These are phyloP conservation scores for Gasterosteus nipponicus DNA, from an alignment of 2,113 vertebrate species.

Conservation along the genomic window DNA sequence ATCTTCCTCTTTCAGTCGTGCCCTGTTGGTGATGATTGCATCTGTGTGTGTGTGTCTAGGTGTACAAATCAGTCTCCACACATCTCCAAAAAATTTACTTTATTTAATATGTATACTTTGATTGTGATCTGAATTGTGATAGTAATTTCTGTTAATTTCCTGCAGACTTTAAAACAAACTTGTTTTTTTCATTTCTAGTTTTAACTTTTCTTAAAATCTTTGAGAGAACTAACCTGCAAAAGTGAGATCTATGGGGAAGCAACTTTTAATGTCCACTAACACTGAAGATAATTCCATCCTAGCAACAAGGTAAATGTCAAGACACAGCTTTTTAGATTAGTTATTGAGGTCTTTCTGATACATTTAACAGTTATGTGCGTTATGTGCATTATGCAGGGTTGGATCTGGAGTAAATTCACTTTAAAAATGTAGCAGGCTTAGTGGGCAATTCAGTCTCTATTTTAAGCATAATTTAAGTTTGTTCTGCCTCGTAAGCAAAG, in stretches of 20 bases:
- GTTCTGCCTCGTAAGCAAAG: neutral
- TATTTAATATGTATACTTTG: neutral
- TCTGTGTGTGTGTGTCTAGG: neutral
- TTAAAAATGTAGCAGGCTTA: neutral
- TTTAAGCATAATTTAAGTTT: neutral
- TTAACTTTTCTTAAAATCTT: neutral
- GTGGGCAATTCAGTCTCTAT: neutral
- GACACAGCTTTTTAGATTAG: neutral
- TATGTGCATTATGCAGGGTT: neutral
- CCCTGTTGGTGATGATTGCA: constrained; percentile 14
- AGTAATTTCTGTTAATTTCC: neutral
- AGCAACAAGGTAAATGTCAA: neutral
- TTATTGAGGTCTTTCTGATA: neutral
- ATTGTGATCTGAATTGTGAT: neutral
- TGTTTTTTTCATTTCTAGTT: neutral
- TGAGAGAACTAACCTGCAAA: neutral
- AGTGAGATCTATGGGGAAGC: neutral
- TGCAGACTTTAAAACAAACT: neutral
- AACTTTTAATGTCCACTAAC: neutral
- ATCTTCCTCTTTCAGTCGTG: constrained; percentile 42
- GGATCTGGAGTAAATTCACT: neutral
- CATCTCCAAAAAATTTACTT: neutral
- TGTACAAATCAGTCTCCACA: constrained; percentile 2
- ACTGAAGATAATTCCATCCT: neutral
- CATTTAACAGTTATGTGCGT: neutral